Evolutionary conservation across 2,113 vertebrate species (phyloP).

Genomic region (Crotalus helleri): DNA sequence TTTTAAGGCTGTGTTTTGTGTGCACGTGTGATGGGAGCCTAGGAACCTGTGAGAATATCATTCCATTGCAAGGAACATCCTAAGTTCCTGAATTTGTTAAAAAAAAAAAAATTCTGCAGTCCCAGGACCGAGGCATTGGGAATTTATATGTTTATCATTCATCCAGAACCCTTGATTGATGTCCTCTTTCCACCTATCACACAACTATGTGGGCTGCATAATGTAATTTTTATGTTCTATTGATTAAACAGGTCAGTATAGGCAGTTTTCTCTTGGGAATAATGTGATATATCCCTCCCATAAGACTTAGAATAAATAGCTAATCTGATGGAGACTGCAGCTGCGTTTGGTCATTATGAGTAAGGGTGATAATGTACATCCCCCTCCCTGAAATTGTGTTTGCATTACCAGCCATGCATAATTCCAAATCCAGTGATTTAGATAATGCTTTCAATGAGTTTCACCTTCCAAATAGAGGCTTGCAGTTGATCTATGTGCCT

Average conservation of each 20-base stretch:
- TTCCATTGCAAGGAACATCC: constrained; percentile 37
- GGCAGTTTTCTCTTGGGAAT: background rate
- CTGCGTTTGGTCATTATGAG: constrained; percentile 33
- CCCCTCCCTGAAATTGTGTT: background rate
- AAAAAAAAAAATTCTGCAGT: background rate
- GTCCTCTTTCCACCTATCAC: constrained; percentile 23
- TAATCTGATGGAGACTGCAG: constrained; percentile 21
- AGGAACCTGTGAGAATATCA: constrained; percentile 12
- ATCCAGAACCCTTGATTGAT: constrained; percentile 12
- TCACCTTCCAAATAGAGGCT: constrained; percentile 20
- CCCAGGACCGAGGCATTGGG: constrained; percentile 31
- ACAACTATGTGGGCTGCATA: background rate
- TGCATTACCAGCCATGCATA: background rate
- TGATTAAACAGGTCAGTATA: constrained; percentile 41
- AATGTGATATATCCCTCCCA: constrained; percentile 18
- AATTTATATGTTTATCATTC: background rate
- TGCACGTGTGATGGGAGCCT: constrained; percentile 38
- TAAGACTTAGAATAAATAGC: background rate
- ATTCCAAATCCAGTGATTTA: background rate
- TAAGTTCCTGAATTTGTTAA: constrained; percentile 8
- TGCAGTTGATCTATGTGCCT: constrained; percentile 5
- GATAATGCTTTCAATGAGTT: background rate
- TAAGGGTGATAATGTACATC: background rate
- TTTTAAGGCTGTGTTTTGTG: constrained; percentile 31
- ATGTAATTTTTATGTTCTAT: constrained; percentile 22